These are phyloP conservation scores for Ataeniobius toweri DNA, from an alignment of 2,797 vertebrate species.

Conservation along the genomic window DNA sequence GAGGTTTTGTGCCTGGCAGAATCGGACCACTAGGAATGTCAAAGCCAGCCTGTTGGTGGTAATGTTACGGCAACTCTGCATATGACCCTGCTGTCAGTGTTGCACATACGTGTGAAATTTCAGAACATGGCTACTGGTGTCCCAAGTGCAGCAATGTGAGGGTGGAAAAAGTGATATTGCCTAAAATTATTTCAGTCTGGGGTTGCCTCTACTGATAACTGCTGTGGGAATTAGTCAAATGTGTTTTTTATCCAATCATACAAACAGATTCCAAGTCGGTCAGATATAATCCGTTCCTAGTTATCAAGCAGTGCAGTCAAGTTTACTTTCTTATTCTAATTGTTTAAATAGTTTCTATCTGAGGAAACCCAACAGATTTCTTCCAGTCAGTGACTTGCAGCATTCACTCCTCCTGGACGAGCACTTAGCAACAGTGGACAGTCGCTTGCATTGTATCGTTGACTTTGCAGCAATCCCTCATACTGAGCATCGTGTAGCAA, in stretches of 20 bases:
- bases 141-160: slow-evolving; percentile 37
- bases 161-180: not conserved
- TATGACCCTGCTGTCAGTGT: slow-evolving; percentile 44
- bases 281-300: not conserved
- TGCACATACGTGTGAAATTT: slow-evolving; percentile 49
- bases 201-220: not conserved
- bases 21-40: slow-evolving; percentile 67
- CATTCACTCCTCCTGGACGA: too few relatives aligned
- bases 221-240: not conserved
- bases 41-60: slow-evolving; percentile 41
- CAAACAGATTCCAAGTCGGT: too few relatives aligned
- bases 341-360: not conserved
- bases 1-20: slow-evolving; percentile 73
- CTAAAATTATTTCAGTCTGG: not conserved
- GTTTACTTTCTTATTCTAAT: not conserved
- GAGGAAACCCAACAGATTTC: not conserved
- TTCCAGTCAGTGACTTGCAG: too few relatives aligned
- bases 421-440: too few relatives aligned
- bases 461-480: not conserved
- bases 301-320: not conserved
- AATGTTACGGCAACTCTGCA: slow-evolving; percentile 49
- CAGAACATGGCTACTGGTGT: slow-evolving; percentile 22
- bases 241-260: not conserved
- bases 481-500: not conserved
- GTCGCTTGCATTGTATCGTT: not conserved